Evolutionary conservation across 2,888 invertebrate species (phyloP), one percentile per base, ranked within the genome.

Genomic region (Drosophila mettleri): DNA sequence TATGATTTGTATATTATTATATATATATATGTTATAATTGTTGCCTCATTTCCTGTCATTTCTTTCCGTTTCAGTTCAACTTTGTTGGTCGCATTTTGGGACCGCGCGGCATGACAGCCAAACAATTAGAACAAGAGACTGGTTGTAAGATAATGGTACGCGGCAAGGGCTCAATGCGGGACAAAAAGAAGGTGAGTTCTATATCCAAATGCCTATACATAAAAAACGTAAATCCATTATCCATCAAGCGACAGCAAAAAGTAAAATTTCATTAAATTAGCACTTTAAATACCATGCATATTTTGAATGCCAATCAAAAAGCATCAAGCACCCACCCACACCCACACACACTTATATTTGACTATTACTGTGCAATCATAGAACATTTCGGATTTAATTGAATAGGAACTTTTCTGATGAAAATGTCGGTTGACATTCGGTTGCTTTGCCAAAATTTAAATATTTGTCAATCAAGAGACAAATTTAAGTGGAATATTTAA

Each of bases 141-240:
- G 99, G 99, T 88, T 99, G 99, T 94, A 99, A 99, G 95, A 99
- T 99, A 91, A 99, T 99, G 99, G 99, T 99, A 91, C 95, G 99
- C 94, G 99, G 99, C 92, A 98, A 98, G 93, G 99, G 99, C 77
- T 99, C 99, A 69, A 99, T 99, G 99, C 95, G 99, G 93, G 99
- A 99, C 93, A 99, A 99, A 94, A 98, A 98, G 94, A 99, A 99
- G 97, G 99, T 99, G 94, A 94, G 93, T 45, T n/a, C 3, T 91
- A 3, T n/a, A 14, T 41, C 5, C 18, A 57, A 10, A 18, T 38
- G 10, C 18, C 18, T 18, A 12, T 38, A 10, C 16, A n/a, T 20
- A 12, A 22, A 10, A 20, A 31, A 52, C 9, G 9, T 5, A 27
- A 53, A 20, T 33, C 14, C 51, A 64, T 22, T 58, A 38, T 9